Conservation (phyloP, 2,888 invertebrate genomes). For the Stenotaenia linearis region DNA sequence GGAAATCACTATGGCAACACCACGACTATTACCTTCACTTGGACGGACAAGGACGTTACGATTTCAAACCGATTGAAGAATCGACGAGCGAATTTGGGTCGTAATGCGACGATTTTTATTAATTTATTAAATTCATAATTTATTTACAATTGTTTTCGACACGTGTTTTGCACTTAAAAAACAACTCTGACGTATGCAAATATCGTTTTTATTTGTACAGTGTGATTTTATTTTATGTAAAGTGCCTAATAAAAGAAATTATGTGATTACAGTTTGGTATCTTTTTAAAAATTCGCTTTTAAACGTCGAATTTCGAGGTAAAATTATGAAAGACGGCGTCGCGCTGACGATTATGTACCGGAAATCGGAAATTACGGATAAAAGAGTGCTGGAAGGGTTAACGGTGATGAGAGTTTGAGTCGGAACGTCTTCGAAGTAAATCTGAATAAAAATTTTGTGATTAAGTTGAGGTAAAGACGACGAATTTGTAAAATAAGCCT, state of each 20-base stretch:
- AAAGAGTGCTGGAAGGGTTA: constrained; percentile 46
- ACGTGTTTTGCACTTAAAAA: not conserved
- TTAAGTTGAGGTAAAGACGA: not conserved
- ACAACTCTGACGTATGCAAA: not conserved
- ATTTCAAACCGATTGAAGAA: constrained; percentile 77
- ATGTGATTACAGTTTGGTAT: not conserved
- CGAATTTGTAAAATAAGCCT: not conserved
- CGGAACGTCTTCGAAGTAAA: constrained; percentile 65
- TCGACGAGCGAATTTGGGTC: constrained; percentile 90
- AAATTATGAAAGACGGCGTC: constrained; percentile 60
- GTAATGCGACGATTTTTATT: constrained; percentile 51
- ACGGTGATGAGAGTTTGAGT: constrained; percentile 55
- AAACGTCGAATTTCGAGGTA: constrained; percentile 55
- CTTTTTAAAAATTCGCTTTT: constrained; percentile 56
- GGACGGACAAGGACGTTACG: constrained; percentile 88
- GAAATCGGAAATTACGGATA: constrained; percentile 53
- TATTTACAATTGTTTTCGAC: not conserved
- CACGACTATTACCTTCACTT: constrained; percentile 94
- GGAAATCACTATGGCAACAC: constrained; percentile 94
- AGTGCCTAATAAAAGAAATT: not conserved
- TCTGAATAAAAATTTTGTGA: not conserved
- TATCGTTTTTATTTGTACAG: not conserved
- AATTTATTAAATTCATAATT: not conserved
- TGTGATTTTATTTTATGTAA: not conserved
- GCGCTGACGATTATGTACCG: constrained; percentile 60